Percentiles rank a stretch among this genome's conserved stretches.
phyloP scores from a whole-genome alignment of 2,113 vertebrate genomes.

The Regulus satrapa region DNA sequence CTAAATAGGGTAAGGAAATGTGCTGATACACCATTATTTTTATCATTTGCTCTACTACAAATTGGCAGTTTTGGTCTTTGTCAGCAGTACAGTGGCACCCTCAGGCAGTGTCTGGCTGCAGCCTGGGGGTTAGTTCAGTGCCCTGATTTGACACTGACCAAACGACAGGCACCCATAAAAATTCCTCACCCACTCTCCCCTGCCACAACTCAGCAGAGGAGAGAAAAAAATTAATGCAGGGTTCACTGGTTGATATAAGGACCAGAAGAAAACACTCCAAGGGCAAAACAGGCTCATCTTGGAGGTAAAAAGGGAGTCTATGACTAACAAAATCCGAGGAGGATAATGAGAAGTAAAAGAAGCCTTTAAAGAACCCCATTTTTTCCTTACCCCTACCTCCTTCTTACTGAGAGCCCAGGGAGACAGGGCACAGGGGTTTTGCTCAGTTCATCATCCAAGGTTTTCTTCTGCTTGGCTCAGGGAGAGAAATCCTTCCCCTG shows the following conservation, averaged over 20 bases:
- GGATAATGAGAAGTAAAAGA: not conserved
- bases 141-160: not conserved
- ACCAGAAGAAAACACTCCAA: not conserved
- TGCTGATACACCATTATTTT: not conserved
- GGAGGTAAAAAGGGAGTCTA: not conserved
- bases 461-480: not conserved
- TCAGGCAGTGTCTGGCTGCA: not conserved
- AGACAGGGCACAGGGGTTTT: not conserved
- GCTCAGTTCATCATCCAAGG: no score
- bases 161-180: rapidly evolving
- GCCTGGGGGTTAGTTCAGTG: not conserved
- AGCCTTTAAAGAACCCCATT: not conserved
- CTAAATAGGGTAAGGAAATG: not conserved
- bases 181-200: rapidly evolving
- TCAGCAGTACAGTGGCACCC: not conserved
- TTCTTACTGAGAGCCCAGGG: not conserved
- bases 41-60: not conserved
- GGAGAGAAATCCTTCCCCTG: not conserved
- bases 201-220: no score
- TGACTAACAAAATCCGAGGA: not conserved
- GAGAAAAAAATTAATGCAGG: not conserved
- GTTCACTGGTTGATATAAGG: not conserved
- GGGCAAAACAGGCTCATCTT: not conserved
- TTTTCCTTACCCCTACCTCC: not conserved
- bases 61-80: not conserved